These are phyloP conservation scores for Bettongia penicillata DNA, from an alignment of 2,113 vertebrate species.

Conservation along the genomic window DNA sequence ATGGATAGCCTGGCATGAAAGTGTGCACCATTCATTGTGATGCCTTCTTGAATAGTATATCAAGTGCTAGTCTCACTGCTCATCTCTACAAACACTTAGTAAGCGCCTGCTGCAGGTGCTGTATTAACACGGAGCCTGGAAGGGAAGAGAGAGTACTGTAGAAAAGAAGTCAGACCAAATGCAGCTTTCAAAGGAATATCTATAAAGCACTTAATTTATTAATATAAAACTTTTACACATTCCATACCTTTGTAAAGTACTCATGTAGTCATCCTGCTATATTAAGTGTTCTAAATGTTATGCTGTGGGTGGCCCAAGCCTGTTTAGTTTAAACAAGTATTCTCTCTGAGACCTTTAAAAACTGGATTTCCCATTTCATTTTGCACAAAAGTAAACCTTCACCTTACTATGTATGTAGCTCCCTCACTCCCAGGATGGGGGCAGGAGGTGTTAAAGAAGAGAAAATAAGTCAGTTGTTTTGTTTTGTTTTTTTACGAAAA, in stretches of 20 bases:
- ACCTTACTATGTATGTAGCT: constrained; percentile 21
- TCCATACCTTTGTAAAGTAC: constrained; percentile 47
- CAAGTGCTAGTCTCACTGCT: constrained; percentile 82
- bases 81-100: background rate
- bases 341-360: constrained; percentile 54
- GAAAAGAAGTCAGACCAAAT: constrained; percentile 88
- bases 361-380: constrained; percentile 32
- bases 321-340: constrained; percentile 13
- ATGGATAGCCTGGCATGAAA: constrained; percentile 83
- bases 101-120: constrained; percentile 62
- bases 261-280: constrained; percentile 13
- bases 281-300: constrained; percentile 39
- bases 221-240: constrained; percentile 57
- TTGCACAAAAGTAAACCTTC: constrained; percentile 28
- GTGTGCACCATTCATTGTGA: constrained; percentile 82
- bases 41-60: constrained; percentile 83
- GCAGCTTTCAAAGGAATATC: constrained; percentile 83
- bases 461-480: constrained; percentile 13
- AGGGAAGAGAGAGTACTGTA: constrained; percentile 83
- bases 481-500: background rate
- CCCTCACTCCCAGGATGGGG: background rate
- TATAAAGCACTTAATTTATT: constrained; percentile 72
- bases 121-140: constrained; percentile 76
- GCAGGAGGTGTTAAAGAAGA: background rate
- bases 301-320: constrained; percentile 11